These are phyloP conservation scores for Cervus canadensis DNA, from an alignment of 2,113 vertebrate genomes.

Conservation along the genomic window DNA sequence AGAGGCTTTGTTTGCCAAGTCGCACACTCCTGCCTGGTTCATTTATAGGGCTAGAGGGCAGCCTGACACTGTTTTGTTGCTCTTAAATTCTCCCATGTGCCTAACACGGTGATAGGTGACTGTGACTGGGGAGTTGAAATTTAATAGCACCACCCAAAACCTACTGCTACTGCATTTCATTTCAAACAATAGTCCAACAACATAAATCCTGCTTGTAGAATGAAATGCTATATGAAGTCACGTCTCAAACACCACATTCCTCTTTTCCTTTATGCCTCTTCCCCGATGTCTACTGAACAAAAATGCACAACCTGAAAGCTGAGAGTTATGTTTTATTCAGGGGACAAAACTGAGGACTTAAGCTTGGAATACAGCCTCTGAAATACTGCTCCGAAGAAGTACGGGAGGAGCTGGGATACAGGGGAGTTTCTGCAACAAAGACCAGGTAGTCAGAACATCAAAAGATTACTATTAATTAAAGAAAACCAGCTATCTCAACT, in stretches of 20 bases:
- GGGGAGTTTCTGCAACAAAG: background rate
- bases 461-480: background rate
- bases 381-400: background rate
- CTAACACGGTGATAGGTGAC: background rate
- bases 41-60: background rate
- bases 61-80: background rate
- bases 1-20: background rate
- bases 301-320: background rate
- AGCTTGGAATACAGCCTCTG: background rate
- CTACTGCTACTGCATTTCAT: background rate
- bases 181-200: slow-evolving; percentile 20
- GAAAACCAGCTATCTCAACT: background rate
- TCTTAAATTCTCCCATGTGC: background rate
- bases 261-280: background rate
- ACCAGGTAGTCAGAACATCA: background rate
- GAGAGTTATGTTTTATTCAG: background rate
- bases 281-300: background rate
- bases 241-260: background rate
- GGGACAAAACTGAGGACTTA: background rate
- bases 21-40: background rate
- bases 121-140: background rate
- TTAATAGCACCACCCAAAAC: background rate
- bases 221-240: background rate
- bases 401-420: background rate
- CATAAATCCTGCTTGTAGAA: background rate